Base-by-base conservation (phyloP, 2,113 vertebrate species). In the Dicentrarchus labrax region DNA sequence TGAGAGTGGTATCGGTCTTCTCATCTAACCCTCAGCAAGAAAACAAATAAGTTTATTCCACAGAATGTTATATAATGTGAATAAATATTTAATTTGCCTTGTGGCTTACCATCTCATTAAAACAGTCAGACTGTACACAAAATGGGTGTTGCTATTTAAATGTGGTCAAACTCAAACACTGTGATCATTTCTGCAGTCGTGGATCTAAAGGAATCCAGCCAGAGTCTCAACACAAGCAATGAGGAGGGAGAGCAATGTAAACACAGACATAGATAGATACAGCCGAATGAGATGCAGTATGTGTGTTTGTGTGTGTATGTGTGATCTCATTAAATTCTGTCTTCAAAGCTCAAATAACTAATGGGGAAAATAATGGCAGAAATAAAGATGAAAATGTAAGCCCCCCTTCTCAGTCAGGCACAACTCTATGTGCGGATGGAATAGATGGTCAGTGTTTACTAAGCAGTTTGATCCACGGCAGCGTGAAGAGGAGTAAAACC, bases 331-430 rank as follows among this genome's bases (percentile, higher is more conserved):
- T 88, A 75, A 76, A 80, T 54, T 45, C 43, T 53, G 24, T 53
- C 68, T 72, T 76, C 83, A 82, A 79, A 77, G 81, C 72, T 77
- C 15, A 57, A 70, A 70, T 72, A 15, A 69, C 48, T 78, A 60
- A 72, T 13, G 54, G n/a, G 62, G 0, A 24, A 77, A 80, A 71
- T 72, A 67, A 68, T 7, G 79, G 51, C 19, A 43, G 39, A 22
- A 12, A 57, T 66, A 68, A 59, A 43, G 70, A 80, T 68, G 48
- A 22, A 82, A 82, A 76, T 73, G 30, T 30, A 61, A 56, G 30
- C 38, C 43, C 12, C 19, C 30, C 30, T 38, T 56, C 57, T 76
- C 53, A 36, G 56, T 76, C n/a, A 53, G 67, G 15, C 4, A 48
- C 4, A 48, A 48, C 74, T 79, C 45, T 7, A 30, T 10, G 41